A percentile compares a stretch with the other conserved stretches of the same genome.
Conservation (phyloP, 2,113 vertebrate genomes). For the Chamaea fasciata region DNA sequence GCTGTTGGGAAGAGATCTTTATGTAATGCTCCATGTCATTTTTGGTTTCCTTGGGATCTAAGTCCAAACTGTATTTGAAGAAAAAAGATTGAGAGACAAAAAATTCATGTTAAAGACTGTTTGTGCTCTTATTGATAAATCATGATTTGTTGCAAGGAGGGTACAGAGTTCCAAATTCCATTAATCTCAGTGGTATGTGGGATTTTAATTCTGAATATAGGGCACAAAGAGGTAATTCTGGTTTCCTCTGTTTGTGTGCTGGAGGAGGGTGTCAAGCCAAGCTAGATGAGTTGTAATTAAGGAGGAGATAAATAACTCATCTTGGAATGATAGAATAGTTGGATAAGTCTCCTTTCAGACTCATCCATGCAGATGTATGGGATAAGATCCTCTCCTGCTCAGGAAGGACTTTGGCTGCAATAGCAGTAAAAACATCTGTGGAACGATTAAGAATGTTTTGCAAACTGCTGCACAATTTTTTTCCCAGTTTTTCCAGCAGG, state of each 20-base stretch:
- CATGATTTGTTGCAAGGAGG: not conserved
- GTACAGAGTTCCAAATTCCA: not conserved
- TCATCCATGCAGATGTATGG: not conserved
- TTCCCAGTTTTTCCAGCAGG: not conserved
- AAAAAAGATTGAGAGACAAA: not conserved
- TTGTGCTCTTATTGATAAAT: not conserved
- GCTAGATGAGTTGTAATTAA: not conserved
- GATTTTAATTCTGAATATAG: not conserved
- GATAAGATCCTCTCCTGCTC: not conserved
- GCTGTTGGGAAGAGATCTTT: not conserved
- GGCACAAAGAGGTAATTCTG: not conserved
- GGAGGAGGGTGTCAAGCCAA: not conserved
- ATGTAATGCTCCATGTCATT: accelerated
- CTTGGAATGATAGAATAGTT: not conserved
- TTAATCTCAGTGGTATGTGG: not conserved
- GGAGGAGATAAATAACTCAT: not conserved
- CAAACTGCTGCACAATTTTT: not conserved
- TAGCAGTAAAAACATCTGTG: accelerated
- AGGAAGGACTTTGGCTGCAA: not conserved
- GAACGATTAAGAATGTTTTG: not conserved
- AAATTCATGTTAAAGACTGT: not conserved
- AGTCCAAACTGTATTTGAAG: not conserved
- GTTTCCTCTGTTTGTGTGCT: not conserved
- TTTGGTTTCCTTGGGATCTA: not conserved
- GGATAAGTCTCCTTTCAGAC: not conserved